phyloP scores from a whole-genome alignment of 2,113 vertebrate genomes.

The Gobiocypris rarus region DNA sequence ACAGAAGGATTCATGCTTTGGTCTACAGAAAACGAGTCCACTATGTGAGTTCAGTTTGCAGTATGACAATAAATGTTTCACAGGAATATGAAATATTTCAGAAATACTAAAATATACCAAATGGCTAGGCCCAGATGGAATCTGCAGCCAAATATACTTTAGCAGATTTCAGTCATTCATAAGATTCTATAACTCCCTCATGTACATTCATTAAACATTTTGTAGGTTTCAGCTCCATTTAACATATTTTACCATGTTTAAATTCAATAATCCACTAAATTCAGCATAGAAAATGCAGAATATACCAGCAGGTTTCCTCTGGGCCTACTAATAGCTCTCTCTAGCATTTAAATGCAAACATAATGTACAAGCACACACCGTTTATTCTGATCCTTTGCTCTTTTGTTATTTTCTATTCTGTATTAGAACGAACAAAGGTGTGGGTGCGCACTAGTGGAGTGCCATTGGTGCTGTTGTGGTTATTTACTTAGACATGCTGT shows the following conservation, averaged over 20 bases:
- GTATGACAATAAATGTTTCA: neutral
- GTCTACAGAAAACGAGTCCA: neutral
- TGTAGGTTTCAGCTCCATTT: neutral
- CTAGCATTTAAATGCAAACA: conserved; percentile 27
- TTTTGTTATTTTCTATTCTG: conserved; percentile 52
- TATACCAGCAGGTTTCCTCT: neutral
- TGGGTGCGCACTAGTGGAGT: conserved; percentile 36
- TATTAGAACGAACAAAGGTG: conserved; percentile 37
- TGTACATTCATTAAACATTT: neutral
- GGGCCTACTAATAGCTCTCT: neutral
- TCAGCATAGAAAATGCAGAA: neutral
- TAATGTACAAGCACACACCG: conserved; percentile 29
- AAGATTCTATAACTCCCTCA: neutral
- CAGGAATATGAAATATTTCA: neutral
- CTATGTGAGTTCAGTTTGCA: neutral
- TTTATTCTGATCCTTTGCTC: conserved; percentile 49
- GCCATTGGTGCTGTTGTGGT: conserved; percentile 49
- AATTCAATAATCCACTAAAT: neutral
- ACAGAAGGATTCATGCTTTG: neutral
- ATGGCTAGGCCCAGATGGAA: neutral
- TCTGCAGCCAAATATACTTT: neutral
- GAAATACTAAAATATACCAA: neutral
- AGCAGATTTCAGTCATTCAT: neutral
- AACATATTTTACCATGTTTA: conserved; percentile 6
- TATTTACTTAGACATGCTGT: conserved; percentile 64